Evolutionary conservation across 2,113 vertebrate genomes (phyloP), one percentile per base, ranked within the genome.

Genomic region (Percopsis transmontana): DNA sequence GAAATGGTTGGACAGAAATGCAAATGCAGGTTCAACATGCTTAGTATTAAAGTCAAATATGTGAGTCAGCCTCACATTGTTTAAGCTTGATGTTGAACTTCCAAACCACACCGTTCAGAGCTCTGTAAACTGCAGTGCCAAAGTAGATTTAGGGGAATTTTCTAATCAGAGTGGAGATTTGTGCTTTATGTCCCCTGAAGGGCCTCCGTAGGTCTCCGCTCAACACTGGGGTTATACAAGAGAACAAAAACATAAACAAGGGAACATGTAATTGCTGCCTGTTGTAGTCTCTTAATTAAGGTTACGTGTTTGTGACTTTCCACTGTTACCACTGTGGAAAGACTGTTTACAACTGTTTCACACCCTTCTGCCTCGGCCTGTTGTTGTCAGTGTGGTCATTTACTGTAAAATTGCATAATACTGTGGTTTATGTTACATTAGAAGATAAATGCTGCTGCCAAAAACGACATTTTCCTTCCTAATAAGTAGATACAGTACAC

Each of bases 331-430:
- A 6, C 57, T 27, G 23, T 62, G 63, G 52, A 38, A 51, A 58
- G 24, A 42, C 42, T 44, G 42, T 74, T 69, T 73, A 72, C 14
- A 68, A 56, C 21, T n/a, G 10, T 56, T 79, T 86, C 72, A 79
- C 8, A 58, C 62, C 10, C 40, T 66, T 74, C 58, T 80, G 74
- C 45, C 62, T 53, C 40, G 2, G 2, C 58, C 33, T 0, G 13
- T 50, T 77, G 54, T 40, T 24, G n/a, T 79, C 76, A 51, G 48
- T 2, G 3, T 57, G 38, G 47, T 33, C 27, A 33, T 33, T 33
- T 33, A 33, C 27, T 33, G 7, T 33, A 5, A 33, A 33, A 5
- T 33, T 33, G 27, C 27, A 33, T 27, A 27, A 27, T 33, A 33
- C 27, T 33, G 4, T 33, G 27, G 27, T 2, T 33, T 33, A n/a